Conservation (phyloP, 2,888 invertebrate species). For the Conistra vaccinii region DNA sequence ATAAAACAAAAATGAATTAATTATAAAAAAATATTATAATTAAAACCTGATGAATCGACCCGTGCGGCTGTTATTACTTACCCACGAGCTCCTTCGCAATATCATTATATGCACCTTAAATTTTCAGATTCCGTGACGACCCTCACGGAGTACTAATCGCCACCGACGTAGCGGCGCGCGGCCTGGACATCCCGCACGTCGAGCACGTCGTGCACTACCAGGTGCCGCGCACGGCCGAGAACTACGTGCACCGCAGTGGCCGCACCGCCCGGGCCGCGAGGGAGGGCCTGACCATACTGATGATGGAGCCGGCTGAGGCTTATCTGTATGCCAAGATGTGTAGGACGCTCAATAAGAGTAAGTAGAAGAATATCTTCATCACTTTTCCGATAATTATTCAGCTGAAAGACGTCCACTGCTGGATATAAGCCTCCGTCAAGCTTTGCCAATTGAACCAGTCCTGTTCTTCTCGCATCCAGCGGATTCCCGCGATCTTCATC, state of each 20-base stretch:
- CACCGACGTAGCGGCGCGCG: conserved; percentile 99
- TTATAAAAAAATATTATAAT: too few relatives aligned
- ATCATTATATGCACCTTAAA: not conserved
- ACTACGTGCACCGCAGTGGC: conserved; percentile 99
- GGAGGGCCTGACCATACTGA: conserved; percentile 97
- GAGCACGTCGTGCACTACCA: conserved; percentile 99
- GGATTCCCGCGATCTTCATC: too few relatives aligned
- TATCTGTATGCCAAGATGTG: conserved; percentile 95
- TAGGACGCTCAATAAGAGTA: conserved; percentile 96
- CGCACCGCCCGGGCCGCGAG: conserved; percentile 97
- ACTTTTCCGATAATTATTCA: too few relatives aligned
- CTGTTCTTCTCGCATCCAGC: too few relatives aligned
- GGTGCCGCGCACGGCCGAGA: conserved; percentile 98
- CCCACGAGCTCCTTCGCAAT: too few relatives aligned
- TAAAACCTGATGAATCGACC: too few relatives aligned
- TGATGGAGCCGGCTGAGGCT: conserved; percentile 97
- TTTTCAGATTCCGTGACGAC: conserved; percentile 93
- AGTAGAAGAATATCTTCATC: conserved; percentile 65
- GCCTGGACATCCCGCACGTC: conserved; percentile 98
- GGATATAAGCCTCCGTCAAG: too few relatives aligned
- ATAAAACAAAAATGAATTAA: too few relatives aligned
- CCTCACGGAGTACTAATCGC: conserved; percentile 95
- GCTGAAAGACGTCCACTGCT: too few relatives aligned
- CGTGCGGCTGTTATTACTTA: too few relatives aligned
- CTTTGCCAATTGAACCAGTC: too few relatives aligned